Base-by-base conservation (phyloP, 2,888 invertebrate genomes). In the Beris morrisii region DNA sequence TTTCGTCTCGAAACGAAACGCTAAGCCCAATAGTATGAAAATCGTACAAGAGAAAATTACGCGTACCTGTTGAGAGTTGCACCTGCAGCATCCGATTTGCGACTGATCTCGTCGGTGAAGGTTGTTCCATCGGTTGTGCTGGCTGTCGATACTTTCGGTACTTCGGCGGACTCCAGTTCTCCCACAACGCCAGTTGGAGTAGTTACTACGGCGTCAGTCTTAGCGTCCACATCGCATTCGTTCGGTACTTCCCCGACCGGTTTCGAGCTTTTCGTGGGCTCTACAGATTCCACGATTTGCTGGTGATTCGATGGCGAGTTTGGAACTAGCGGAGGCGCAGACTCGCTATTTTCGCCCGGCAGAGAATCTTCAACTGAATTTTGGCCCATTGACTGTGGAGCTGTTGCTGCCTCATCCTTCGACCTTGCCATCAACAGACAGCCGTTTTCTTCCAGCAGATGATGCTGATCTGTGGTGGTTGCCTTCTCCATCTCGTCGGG, bases 21-120 rank as follows among this genome's bases (percentile, higher is more conserved):
- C 28, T 52, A 53, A 28, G 30, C 7, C 38, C 38, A 38, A 38
- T 5, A 38, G 7, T 38, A 5, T 53, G n/a, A 56, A 15, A 12
- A 56, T 5, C n/a, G 22, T 43, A 43, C 43, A 13, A 56, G 22
- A 56, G 43, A 64, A 63, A 53, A 44, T n/a, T 48, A 52, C 64
- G 69, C 65, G 66, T 71, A 71, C 71, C 71, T 71, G 69, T 66
- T 68, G 55, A 58, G 43, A 66, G 68, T 68, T 64, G 66, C 70
- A 71, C 70, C 70, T 66, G 69, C 65, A 59, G 68, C 69, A 67
- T 67, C 66, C 67, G 57, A 65, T 59, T 64, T 64, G 64, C 67
- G 64, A 69, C 69, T 69, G 57, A 63, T 13, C 46, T 45, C 66
- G 28, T 66, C 38, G 13, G 38, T 54, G 45, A 11, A 13, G 52